A percentile compares a stretch with the other conserved stretches of the same genome.
phyloP scores from a whole-genome alignment of 2,797 vertebrate species.

The Pseudopleuronectes americanus region DNA sequence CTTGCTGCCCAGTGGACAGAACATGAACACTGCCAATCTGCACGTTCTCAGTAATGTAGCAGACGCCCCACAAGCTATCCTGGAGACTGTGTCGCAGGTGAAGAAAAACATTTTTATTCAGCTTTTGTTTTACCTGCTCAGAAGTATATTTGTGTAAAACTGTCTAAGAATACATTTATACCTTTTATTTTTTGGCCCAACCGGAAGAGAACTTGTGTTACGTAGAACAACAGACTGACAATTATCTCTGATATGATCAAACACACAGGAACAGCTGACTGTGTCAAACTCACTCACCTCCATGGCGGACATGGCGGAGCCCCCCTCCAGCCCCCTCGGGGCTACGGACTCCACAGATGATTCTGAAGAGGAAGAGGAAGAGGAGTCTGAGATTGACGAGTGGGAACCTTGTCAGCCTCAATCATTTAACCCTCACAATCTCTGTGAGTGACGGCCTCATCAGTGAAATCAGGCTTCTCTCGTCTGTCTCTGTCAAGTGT shows the following conservation, averaged over 20 bases:
- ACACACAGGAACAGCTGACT: conserved; percentile 86
- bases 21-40: conserved; percentile 91
- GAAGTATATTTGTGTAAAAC: not conserved
- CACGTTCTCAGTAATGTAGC: conserved; percentile 90
- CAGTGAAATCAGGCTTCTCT: not conserved
- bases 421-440: conserved; percentile 92
- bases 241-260: not conserved
- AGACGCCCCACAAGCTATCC: conserved; percentile 86
- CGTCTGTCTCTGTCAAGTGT: conserved; percentile 8
- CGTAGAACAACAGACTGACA: not conserved
- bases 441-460: conserved; percentile 87
- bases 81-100: conserved; percentile 89
- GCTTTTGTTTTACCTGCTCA: not conserved
- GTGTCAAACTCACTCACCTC: conserved; percentile 87
- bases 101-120: not conserved
- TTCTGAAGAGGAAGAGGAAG: conserved; percentile 87
- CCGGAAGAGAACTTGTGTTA: not conserved
- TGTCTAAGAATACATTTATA: too few species aligned
- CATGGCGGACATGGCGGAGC: conserved; percentile 85
- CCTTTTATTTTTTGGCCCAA: too few species aligned
- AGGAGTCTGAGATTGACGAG: conserved; percentile 94
- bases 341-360: conserved; percentile 92
- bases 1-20: conserved; percentile 90
- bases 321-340: conserved; percentile 87
- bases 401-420: conserved; percentile 91